A percentile compares a stretch with the other conserved stretches of the same genome.
Conservation (phyloP, 1,140 invertebrate species). For the Forficula auricularia region DNA sequence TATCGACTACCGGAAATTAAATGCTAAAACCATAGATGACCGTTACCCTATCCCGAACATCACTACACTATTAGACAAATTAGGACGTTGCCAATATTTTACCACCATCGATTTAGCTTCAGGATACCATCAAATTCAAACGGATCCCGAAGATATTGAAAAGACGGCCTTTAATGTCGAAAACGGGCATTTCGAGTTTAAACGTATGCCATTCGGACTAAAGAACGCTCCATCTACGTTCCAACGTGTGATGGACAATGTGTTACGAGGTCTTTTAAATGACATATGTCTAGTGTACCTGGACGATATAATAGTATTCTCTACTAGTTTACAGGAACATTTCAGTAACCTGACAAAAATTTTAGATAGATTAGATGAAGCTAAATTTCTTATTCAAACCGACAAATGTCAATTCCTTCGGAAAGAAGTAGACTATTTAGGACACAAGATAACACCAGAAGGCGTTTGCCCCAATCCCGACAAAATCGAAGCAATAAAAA, state of each 20-base stretch:
- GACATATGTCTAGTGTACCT: slow-evolving; percentile 18
- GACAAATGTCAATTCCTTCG: slow-evolving; percentile 14
- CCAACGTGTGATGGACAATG: slow-evolving; percentile 23
- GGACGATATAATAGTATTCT: slow-evolving; percentile 17
- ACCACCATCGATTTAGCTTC: slow-evolving; percentile 28
- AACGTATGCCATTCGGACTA: slow-evolving; percentile 19
- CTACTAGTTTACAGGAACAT: neutral
- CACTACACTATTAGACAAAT: slow-evolving; percentile 26
- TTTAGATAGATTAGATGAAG: slow-evolving; percentile 8
- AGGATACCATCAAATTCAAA: slow-evolving; percentile 27
- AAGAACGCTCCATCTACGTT: slow-evolving; percentile 19
- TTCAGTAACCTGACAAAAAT: slow-evolving; percentile 6
- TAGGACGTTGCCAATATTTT: slow-evolving; percentile 29
- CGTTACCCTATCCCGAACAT: slow-evolving; percentile 34
- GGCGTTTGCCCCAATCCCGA: slow-evolving; percentile 13
- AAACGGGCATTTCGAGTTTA: slow-evolving; percentile 18
- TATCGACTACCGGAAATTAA: slow-evolving; percentile 25
- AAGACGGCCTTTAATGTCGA: slow-evolving; percentile 21
- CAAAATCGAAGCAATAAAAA: slow-evolving; percentile 16
- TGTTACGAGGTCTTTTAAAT: slow-evolving; percentile 17
- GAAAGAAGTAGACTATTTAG: slow-evolving; percentile 12
- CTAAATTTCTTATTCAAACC: slow-evolving; percentile 13
- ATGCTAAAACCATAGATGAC: slow-evolving; percentile 26
- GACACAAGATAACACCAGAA: slow-evolving; percentile 11
- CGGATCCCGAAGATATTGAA: slow-evolving; percentile 17